phyloP scores from a whole-genome alignment of 2,113 vertebrate species.

The Corythornis vintsioides region DNA sequence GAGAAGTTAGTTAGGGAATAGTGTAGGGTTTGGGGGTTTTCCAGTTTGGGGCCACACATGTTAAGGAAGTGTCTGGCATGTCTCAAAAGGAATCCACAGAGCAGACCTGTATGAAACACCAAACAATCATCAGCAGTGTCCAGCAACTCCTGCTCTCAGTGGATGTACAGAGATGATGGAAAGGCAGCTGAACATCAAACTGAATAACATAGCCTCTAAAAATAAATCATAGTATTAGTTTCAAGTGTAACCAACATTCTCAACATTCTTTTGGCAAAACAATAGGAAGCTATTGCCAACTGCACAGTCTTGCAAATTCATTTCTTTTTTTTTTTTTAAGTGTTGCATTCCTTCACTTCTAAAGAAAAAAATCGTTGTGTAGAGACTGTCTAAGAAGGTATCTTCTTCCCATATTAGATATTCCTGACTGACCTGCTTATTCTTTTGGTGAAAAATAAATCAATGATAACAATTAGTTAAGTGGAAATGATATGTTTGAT shows the following conservation, averaged over 20 bases:
- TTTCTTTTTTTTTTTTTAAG: neutral
- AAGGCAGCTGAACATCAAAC: conserved; percentile 31
- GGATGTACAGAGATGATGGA: conserved; percentile 12
- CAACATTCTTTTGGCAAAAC: conserved; percentile 14
- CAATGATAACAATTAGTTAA: conserved; percentile 25
- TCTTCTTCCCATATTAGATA: neutral
- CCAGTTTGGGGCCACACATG: neutral
- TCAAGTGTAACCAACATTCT: conserved; percentile 6
- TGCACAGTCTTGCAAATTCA: neutral
- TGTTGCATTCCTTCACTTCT: neutral
- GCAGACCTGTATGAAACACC: neutral
- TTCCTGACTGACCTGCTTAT: neutral
- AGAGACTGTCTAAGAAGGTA: neutral
- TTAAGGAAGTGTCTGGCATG: conserved; percentile 1
- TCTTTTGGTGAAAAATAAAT: neutral
- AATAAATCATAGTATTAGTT: conserved; percentile 7
- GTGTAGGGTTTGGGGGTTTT: neutral
- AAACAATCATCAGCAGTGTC: neutral
- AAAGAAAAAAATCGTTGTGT: neutral
- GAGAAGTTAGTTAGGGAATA: neutral
- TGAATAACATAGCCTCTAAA: conserved; percentile 14
- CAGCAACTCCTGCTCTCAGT: neutral
- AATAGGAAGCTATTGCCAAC: neutral
- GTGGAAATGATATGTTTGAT: neutral
- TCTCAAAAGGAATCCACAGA: conserved; percentile 19